phyloP scores from a whole-genome alignment of 1,140 invertebrate species.

The Drosophila busckii region DNA sequence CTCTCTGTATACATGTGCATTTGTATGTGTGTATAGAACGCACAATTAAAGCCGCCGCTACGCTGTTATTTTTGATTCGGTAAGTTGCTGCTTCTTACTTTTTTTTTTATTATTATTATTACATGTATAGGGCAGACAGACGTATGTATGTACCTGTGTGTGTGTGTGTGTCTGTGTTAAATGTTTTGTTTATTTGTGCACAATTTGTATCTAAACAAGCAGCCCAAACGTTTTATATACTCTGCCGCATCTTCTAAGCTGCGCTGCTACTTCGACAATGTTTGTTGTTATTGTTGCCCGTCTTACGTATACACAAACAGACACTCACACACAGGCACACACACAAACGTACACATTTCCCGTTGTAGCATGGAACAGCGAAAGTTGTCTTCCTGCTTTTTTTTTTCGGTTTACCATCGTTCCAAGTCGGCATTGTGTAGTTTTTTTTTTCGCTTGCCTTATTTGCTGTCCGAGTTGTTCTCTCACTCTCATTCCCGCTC shows the following conservation, averaged over 20 bases:
- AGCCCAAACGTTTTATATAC: slow-evolving; percentile 4
- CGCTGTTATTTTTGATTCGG: slow-evolving; percentile 3
- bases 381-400: slow-evolving; percentile 68
- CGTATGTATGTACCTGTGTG: not conserved
- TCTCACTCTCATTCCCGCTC: slow-evolving; percentile 12
- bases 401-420: slow-evolving; percentile 9
- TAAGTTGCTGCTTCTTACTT: slow-evolving; percentile 2
- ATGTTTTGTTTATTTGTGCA: slow-evolving; percentile 42
- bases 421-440: slow-evolving; percentile 2
- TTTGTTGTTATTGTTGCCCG: slow-evolving; percentile 12
- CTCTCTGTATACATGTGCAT: slow-evolving; percentile 6
- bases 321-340: slow-evolving; percentile 1
- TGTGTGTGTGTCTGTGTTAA: not conserved
- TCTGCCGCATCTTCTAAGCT: slow-evolving; percentile 12
- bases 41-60: slow-evolving; percentile 11
- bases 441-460: not conserved
- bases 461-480: slow-evolving; percentile 1
- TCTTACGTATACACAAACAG: slow-evolving; percentile 12
- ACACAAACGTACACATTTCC: slow-evolving; percentile 26
- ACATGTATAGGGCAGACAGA: not conserved
- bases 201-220: slow-evolving; percentile 50
- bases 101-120: slow-evolving; percentile 8
- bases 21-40: slow-evolving; percentile 5
- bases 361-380: slow-evolving; percentile 63
- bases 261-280: slow-evolving; percentile 9